Base-by-base conservation (phyloP, 2,888 invertebrate species). In the Trachelus tabidus region DNA sequence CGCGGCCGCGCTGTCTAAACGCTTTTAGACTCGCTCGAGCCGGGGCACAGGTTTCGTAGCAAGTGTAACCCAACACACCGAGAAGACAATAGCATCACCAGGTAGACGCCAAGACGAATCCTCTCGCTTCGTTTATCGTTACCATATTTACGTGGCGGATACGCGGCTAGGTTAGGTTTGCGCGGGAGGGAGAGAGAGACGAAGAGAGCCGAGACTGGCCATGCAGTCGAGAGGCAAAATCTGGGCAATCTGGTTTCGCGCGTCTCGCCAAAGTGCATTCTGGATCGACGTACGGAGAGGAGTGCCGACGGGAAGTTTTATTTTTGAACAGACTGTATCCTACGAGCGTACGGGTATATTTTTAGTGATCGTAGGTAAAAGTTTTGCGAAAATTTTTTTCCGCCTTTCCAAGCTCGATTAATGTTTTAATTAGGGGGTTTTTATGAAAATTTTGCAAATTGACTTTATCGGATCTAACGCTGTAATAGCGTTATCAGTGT, bases 1-100 rank as follows among this genome's bases (percentile, higher is more conserved):
- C 69, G 11, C 73, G 15, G 69, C 40, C 69, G 73, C 73, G 76
- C 68, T 77, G 77, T 34, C 71, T 33, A 71, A 15, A 23, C 34
- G 69, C 75, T 30, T 11, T 11, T 75, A n/a, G 71, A 56, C 40
- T 71, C 31, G 3, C 11, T 30, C 9, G 11, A 77, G 74, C 23
- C 69, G 68, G 9, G 75, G 56, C 56, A 9, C 56, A 23, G 23
- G 23, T 56, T 9, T 56, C 15, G 23, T 56, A 56, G 56, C 56
- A 56, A 56, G 56, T 56, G 56, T 56, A 56, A 23, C 56, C 56
- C 56, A 56, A 56, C 56, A 56, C 56, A 56, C 56, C 56, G 56
- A 9, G 23, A 23, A 23, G 56, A 56, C 56, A 56, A 56, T 56
- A 56, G 23, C 56, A 23, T 56, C 56, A 23, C 9, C 56, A 56